Evolutionary conservation across 2,888 invertebrate genomes (phyloP), one percentile per base, ranked within the genome.

Genomic region (Drosophila buzzatii): DNA sequence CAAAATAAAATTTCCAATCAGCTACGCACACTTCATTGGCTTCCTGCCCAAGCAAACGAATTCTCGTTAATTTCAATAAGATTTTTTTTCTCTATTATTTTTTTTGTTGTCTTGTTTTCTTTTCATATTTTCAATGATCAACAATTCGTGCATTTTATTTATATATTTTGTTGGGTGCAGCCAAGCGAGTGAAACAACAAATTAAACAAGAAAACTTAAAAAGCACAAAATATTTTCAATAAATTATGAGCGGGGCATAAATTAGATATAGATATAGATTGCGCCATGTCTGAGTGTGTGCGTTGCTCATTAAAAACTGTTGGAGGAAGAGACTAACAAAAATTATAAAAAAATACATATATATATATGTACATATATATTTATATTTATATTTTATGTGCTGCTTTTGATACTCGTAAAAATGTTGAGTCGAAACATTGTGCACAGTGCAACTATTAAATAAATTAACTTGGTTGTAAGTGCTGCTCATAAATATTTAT

Each of bases 401-500:
- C 55, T 61, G 67, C 63, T 78, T 67, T 78, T 35, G 47, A 59
- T 31, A 55, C 53, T 73, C 79, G 68, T 78, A 61, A 78, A 73
- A 73, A 62, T 64, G 60, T 57, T 37, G 56, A 62, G 53, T 59
- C 49, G 51, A 62, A 69, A 42, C 42, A 55, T 41, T 76, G 84
- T 83, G 65, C 86, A 49, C 70, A 65, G 39, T 70, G 80, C 58
- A 79, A 77, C 87, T 83, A 85, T 87, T 80, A 85, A 87, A 85
- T 85, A 87, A 87, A 85, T 87, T 85, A 87, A 85, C 74, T 85
- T 85, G 76, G 76, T 85, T 86, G 85, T 83, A 86, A 86, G 85
- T 83, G 86, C 81, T 81, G 85, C 76, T 67, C 87, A 87, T 86
- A 86, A 86, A 86, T 87, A 87, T 87, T 83, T 83, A 87, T 83